phyloP scores from a whole-genome alignment of 2,113 vertebrate genomes.

The Vulpes lagopus region DNA sequence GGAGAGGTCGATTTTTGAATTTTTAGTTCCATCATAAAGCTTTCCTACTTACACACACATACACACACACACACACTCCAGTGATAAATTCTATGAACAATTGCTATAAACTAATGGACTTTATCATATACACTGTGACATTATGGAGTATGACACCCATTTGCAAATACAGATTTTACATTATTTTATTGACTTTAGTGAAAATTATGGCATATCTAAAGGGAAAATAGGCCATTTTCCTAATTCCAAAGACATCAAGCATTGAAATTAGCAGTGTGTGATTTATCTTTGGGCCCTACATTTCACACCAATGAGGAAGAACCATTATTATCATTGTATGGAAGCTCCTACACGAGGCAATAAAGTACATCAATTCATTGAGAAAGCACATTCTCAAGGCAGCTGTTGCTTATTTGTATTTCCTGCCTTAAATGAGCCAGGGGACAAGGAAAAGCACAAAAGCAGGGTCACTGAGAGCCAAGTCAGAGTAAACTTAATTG shows the following conservation, averaged over 20 bases:
- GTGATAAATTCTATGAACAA: constrained; percentile 54
- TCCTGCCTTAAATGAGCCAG: constrained; percentile 76
- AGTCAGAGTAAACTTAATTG: constrained; percentile 53
- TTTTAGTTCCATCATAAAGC: constrained; percentile 15
- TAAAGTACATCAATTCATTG: constrained; percentile 72
- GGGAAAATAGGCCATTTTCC: constrained; percentile 72
- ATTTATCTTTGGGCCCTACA: constrained; percentile 59
- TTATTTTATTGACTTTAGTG: constrained; percentile 76
- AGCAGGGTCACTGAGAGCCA: constrained; percentile 39
- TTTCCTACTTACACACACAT: background rate
- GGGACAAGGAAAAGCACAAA: constrained; percentile 51
- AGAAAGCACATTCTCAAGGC: constrained; percentile 56
- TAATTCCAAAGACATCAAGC: constrained; percentile 64
- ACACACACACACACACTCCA: background rate
- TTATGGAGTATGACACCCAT: constrained; percentile 44
- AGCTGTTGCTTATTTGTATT: constrained; percentile 71
- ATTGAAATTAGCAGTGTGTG: constrained; percentile 65
- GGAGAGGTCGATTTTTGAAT: constrained; percentile 11
- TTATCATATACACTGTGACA: constrained; percentile 60
- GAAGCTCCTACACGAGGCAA: background rate
- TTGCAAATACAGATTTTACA: constrained; percentile 66
- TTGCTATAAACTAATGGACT: constrained; percentile 63
- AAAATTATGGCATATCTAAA: constrained; percentile 75
- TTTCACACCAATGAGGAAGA: constrained; percentile 44
- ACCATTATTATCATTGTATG: constrained; percentile 62